These are phyloP conservation scores for Haliclona indistincta DNA, from an alignment of 37 sponge, comb jelly and placozoan species.

Conservation along the genomic window DNA sequence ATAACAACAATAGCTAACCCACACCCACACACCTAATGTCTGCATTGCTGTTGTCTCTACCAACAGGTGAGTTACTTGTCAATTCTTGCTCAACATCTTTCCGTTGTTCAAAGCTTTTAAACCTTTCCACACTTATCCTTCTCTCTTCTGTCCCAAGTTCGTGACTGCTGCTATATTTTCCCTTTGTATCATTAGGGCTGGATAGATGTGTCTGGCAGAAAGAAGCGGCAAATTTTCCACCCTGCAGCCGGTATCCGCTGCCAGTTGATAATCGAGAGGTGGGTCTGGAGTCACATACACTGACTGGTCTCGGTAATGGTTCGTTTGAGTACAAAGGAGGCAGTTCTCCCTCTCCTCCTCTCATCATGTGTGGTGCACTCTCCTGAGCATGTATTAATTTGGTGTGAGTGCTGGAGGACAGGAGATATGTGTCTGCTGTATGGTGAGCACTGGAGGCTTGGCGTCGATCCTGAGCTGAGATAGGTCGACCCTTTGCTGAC, in stretches of 20 bases:
- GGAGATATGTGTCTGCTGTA: not conserved
- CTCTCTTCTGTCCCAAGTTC: not conserved
- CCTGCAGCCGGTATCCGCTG: not conserved
- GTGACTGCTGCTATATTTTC: not conserved
- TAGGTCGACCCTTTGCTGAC: conserved; percentile 66
- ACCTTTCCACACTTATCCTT: no score
- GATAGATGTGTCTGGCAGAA: conserved; percentile 15
- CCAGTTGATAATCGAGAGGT: no score
- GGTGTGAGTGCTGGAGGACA: no score
- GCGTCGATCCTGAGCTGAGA: conserved; percentile 34
- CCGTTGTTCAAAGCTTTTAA: conserved; percentile 1
- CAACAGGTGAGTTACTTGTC: no score
- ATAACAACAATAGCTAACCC: no score
- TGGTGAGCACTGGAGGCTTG: not conserved
- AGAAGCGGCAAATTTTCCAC: conserved; percentile 24
- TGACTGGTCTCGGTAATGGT: not conserved
- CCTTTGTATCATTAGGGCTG: conserved; percentile 5
- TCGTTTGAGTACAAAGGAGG: not conserved
- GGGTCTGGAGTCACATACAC: no score
- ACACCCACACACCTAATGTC: no score
- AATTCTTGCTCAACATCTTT: no score
- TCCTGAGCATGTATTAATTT: no score
- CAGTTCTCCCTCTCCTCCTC: not conserved
- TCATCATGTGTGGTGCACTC: no score
- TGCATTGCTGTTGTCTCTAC: no score